phyloP scores from a whole-genome alignment of 2,888 invertebrate genomes.

The Sipunculus nudus region DNA sequence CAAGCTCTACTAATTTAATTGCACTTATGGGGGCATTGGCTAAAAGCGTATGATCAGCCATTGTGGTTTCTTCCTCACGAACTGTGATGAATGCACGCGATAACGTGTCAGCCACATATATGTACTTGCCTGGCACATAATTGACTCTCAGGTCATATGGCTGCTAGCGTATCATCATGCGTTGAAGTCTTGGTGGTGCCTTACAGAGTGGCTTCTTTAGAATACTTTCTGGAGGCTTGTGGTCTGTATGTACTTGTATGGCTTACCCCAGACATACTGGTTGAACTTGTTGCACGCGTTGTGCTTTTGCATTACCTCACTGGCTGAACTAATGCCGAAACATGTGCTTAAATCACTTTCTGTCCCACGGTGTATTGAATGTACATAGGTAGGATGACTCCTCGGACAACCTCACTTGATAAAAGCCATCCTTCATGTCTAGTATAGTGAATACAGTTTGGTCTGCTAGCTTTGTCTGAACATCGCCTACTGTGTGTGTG shows the following conservation, averaged over 20 bases:
- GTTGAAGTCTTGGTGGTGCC: constrained; percentile 27
- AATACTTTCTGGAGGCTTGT: constrained; percentile 32
- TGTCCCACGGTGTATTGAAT: constrained; percentile 35
- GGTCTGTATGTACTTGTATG: constrained; percentile 33
- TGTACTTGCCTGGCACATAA: too few relatives aligned
- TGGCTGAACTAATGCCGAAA: constrained; percentile 30
- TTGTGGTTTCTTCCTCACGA: not conserved
- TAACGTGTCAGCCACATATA: too few relatives aligned
- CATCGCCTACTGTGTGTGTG: constrained; percentile 27
- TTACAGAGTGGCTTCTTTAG: constrained; percentile 12
- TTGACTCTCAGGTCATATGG: constrained; percentile 24
- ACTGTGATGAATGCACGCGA: too few relatives aligned
- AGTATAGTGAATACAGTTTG: constrained; percentile 29
- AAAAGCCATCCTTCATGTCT: constrained; percentile 39
- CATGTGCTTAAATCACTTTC: constrained; percentile 26
- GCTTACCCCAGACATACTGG: constrained; percentile 31
- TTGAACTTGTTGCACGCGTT: constrained; percentile 28
- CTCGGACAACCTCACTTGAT: constrained; percentile 32
- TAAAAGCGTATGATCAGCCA: not conserved
- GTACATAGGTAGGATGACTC: constrained; percentile 34
- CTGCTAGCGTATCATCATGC: constrained; percentile 24
- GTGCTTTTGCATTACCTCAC: constrained; percentile 34
- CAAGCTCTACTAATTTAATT: too few relatives aligned
- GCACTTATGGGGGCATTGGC: constrained; percentile 4
- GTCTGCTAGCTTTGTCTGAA: constrained; percentile 21